phyloP scores from a whole-genome alignment of 2,113 vertebrate genomes.

The Antechinus stuartii region DNA sequence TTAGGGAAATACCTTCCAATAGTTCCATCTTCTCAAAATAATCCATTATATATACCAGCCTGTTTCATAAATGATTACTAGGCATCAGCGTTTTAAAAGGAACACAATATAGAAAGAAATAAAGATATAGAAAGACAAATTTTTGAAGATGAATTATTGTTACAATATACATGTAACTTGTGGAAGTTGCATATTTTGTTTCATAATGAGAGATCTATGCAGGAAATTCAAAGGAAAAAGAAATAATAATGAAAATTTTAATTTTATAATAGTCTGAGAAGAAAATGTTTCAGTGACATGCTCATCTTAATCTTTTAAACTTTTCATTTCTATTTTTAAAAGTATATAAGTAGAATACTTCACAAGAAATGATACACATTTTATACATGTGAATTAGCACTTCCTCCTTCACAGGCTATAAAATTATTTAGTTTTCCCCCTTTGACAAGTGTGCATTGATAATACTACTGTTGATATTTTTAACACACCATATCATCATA shows the following conservation, averaged over 20 bases:
- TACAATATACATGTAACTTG: neutral
- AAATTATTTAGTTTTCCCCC: neutral
- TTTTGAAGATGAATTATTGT: neutral
- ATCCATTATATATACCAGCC: neutral
- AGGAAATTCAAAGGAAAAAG: neutral
- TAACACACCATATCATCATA: neutral
- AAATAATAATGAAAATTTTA: neutral
- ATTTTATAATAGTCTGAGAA: neutral
- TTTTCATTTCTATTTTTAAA: neutral
- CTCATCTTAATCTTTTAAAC: neutral
- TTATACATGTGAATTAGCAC: neutral
- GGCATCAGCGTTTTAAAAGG: neutral
- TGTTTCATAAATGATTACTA: neutral
- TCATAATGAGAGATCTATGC: neutral
- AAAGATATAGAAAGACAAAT: neutral
- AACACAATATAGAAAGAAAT: neutral
- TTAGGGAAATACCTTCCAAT: neutral
- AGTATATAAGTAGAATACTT: neutral
- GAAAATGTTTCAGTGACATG: neutral
- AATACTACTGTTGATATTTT: neutral
- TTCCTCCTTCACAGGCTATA: neutral
- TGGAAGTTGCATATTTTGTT: neutral
- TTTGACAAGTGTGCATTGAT: neutral
- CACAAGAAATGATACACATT: neutral
- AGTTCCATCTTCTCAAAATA: neutral